Evolutionary conservation across 2,888 invertebrate species (phyloP).

Genomic region (Cosmia trapezina): DNA sequence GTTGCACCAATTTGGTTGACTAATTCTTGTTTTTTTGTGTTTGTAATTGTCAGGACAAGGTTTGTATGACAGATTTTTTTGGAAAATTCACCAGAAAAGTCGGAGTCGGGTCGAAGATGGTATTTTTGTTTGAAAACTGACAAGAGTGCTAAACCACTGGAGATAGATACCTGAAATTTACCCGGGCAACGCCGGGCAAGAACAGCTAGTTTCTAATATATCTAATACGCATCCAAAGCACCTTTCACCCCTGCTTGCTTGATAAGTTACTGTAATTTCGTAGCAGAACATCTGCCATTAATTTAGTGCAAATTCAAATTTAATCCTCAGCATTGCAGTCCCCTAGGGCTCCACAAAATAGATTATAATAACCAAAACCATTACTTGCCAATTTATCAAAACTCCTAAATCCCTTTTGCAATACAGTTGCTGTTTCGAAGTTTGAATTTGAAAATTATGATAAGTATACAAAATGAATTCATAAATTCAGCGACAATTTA

Average conservation of each 20-base stretch:
- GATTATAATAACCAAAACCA: slow-evolving; percentile 53
- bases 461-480: slow-evolving; percentile 31
- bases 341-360: slow-evolving; percentile 31
- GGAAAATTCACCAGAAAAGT: too few species aligned
- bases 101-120: too few species aligned
- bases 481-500: slow-evolving; percentile 29
- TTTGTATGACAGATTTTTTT: too few species aligned
- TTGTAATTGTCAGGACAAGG: too few species aligned
- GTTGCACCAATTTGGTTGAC: too few species aligned
- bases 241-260: not conserved
- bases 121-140: too few species aligned
- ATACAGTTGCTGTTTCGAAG: slow-evolving; percentile 33
- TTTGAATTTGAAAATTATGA: slow-evolving; percentile 48
- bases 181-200: too few species aligned
- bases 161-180: too few species aligned
- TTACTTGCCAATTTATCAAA: slow-evolving; percentile 53
- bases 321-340: slow-evolving; percentile 41
- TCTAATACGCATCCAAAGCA: slow-evolving; percentile 1
- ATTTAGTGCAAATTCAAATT: slow-evolving; percentile 50
- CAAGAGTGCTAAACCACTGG: too few species aligned
- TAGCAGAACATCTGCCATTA: slow-evolving; percentile 38
- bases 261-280: slow-evolving; percentile 37
- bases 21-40: too few species aligned
- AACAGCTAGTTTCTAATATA: not conserved
- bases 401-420: slow-evolving; percentile 50